Conservation (phyloP, 2,797 vertebrate species). For the Micromesistius poutassou region DNA sequence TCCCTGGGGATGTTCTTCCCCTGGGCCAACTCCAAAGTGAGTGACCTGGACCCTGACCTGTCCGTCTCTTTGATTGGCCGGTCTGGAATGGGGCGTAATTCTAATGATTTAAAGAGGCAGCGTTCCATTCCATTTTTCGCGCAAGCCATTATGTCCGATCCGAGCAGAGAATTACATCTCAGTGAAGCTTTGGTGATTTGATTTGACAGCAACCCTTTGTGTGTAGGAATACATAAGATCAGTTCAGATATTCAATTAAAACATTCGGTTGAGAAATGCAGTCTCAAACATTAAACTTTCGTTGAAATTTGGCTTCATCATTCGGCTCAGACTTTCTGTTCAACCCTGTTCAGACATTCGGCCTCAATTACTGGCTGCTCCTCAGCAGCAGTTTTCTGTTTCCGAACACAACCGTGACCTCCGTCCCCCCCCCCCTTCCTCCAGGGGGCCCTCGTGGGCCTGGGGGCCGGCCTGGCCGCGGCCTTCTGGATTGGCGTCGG, state of each 20-base stretch:
- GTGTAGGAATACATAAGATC: not conserved
- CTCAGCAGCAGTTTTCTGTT: not conserved
- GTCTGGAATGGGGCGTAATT: not conserved
- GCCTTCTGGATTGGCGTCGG: constrained; percentile 91
- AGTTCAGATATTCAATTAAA: not conserved
- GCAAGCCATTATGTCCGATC: no score
- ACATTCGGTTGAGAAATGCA: no score
- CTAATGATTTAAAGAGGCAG: not conserved
- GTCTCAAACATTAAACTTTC: no score
- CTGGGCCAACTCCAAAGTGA: constrained; percentile 83
- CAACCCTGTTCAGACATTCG: not conserved
- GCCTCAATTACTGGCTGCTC: not conserved
- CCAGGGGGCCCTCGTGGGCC: constrained; percentile 83
- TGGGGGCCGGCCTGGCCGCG: constrained; percentile 78
- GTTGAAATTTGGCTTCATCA: no score
- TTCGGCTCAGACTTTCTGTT: not conserved
- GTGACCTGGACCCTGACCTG: constrained; percentile 36
- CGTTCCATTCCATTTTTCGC: not conserved
- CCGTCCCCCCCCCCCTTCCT: not conserved
- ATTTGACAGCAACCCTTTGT: no score
- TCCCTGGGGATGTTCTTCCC: constrained; percentile 89
- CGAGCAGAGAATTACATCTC: not conserved
- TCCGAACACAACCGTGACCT: not conserved
- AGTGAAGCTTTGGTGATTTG: not conserved
- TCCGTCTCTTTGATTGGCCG: not conserved